A percentile compares a stretch with the other conserved stretches of the same genome.
These are phyloP conservation scores for Microchirus variegatus DNA, from an alignment of 2,797 vertebrate genomes.

Conservation along the genomic window DNA sequence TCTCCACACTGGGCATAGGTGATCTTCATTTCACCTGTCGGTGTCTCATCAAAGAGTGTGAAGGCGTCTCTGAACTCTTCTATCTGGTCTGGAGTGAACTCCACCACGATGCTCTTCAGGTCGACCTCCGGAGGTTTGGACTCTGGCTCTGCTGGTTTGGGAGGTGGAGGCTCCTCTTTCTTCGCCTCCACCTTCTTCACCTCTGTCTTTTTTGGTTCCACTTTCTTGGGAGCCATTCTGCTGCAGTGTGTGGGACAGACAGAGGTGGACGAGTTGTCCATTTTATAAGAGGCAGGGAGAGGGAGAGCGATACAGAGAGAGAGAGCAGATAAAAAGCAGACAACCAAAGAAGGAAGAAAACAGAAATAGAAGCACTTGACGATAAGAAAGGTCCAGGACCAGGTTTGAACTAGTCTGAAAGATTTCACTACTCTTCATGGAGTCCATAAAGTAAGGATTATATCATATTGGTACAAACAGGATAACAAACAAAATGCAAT, in stretches of 20 bases:
- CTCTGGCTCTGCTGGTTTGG: constrained; percentile 68
- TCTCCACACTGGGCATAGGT: constrained; percentile 90
- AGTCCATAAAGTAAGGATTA: too few relatives aligned
- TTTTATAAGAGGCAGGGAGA: constrained; percentile 37
- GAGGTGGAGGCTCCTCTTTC: constrained; percentile 69
- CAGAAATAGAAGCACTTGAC: constrained; percentile 62
- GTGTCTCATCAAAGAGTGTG: constrained; percentile 90
- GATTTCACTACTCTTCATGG: too few relatives aligned
- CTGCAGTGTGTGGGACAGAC: not conserved
- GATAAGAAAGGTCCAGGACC: constrained; percentile 2
- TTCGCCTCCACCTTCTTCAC: constrained; percentile 74
- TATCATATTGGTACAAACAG: too few relatives aligned
- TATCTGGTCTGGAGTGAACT: constrained; percentile 78
- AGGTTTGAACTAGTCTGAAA: too few relatives aligned
- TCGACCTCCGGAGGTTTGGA: constrained; percentile 84
- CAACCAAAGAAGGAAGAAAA: constrained; percentile 63
- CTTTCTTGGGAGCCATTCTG: constrained; percentile 82
- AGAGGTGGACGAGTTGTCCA: fast-evolving
- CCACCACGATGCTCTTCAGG: constrained; percentile 86
- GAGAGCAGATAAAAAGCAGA: not conserved
- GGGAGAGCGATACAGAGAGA: constrained; percentile 9
- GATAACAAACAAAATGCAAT: too few relatives aligned
- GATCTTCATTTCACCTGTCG: constrained; percentile 92
- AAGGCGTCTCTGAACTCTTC: constrained; percentile 95
- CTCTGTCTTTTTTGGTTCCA: constrained; percentile 81